These are phyloP conservation scores for Heliocidaris erythrogramma DNA, from an alignment of 35 echinoderm and acorn worm species.

Conservation along the genomic window DNA sequence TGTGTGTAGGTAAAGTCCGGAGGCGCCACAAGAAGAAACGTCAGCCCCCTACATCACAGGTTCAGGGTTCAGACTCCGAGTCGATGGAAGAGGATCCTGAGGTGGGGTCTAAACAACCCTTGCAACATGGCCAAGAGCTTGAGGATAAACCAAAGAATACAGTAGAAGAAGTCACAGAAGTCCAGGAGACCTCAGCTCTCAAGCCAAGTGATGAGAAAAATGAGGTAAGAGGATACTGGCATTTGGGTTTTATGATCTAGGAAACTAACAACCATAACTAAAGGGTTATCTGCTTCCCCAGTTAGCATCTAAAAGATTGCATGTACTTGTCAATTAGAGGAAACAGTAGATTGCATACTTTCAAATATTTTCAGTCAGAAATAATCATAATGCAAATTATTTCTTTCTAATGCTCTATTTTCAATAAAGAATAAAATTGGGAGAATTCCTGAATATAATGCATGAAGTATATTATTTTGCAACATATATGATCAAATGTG, in stretches of 20 bases:
- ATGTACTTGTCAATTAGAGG: too few species aligned
- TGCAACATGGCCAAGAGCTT: background rate
- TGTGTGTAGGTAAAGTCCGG: background rate
- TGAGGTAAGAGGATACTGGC: background rate
- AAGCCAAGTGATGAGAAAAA: background rate
- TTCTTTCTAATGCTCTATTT: too few species aligned
- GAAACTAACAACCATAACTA: background rate
- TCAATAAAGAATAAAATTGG: too few species aligned
- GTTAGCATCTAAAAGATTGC: too few species aligned
- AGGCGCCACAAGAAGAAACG: slow-evolving; percentile 22
- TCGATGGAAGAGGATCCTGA: slow-evolving; percentile 26
- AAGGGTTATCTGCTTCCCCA: background rate
- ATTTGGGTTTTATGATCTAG: background rate
- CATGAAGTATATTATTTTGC: too few species aligned
- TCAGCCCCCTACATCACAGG: background rate
- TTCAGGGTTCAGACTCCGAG: background rate
- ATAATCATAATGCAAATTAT: too few species aligned
- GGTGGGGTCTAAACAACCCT: background rate
- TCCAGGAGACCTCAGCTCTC: background rate
- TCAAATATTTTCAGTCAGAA: too few species aligned
- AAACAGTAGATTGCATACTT: too few species aligned
- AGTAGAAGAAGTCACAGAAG: slow-evolving; percentile 14
- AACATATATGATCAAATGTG: too few species aligned
- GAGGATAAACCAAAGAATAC: background rate
- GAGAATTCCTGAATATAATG: too few species aligned